phyloP scores from a whole-genome alignment of 2,113 vertebrate species.

The Himantopus leucocephalus region DNA sequence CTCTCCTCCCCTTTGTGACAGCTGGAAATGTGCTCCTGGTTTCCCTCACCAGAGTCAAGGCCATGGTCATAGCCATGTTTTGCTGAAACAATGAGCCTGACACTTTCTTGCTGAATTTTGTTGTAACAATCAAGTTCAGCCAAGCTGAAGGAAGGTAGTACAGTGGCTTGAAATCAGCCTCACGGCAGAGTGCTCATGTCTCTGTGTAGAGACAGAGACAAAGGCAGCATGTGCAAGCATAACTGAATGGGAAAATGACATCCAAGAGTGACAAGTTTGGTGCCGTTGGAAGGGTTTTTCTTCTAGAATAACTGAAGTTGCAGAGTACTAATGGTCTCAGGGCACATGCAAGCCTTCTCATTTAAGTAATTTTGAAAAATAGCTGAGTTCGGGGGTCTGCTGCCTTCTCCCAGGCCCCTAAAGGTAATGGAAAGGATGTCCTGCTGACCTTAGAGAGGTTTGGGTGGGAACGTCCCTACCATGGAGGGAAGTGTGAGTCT shows the following conservation, averaged over 20 bases:
- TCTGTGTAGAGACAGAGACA: background rate
- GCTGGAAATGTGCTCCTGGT: background rate
- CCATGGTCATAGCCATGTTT: background rate
- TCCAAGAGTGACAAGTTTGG: background rate
- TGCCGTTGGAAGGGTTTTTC: background rate
- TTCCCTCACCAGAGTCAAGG: background rate
- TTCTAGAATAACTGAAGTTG: background rate
- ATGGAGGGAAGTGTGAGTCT: fast-evolving
- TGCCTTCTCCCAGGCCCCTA: background rate
- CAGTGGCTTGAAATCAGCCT: background rate
- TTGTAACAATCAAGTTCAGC: background rate
- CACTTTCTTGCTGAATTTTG: background rate
- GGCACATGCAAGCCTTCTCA: background rate
- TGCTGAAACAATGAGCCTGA: background rate
- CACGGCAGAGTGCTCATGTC: background rate
- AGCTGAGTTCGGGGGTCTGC: background rate
- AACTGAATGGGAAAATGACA: background rate
- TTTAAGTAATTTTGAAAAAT: background rate
- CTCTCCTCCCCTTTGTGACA: background rate
- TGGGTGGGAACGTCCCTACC: fast-evolving
- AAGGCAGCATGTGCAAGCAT: background rate
- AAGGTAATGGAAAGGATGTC: background rate
- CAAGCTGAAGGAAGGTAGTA: background rate
- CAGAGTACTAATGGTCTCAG: background rate
- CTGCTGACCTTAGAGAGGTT: background rate